These are phyloP conservation scores for Ectemnius lituratus DNA, from an alignment of 2,888 invertebrate species.

Conservation along the genomic window DNA sequence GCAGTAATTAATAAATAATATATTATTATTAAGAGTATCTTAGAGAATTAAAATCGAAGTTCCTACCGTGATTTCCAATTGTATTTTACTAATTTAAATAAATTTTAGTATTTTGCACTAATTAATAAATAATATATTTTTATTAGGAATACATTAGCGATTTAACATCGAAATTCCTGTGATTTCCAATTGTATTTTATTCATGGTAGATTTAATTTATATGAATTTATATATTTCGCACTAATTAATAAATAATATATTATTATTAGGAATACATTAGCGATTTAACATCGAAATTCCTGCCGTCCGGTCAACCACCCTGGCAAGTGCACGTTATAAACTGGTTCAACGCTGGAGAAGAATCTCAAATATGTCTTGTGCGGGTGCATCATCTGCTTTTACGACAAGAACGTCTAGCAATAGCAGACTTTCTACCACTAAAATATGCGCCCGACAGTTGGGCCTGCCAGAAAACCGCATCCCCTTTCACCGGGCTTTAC, in stretches of 20 bases:
- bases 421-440: constrained; percentile 87
- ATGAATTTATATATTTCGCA: not conserved
- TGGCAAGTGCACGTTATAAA: constrained; percentile 89
- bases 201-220: no score
- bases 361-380: constrained; percentile 82
- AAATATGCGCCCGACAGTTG: constrained; percentile 76
- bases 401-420: constrained; percentile 85
- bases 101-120: not conserved
- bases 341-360: constrained; percentile 73
- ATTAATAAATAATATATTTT: no score
- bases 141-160: no score
- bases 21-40: no score
- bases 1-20: no score
- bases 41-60: no score
- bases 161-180: no score
- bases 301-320: constrained; percentile 85
- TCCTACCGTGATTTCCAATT: no score
- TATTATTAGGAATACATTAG: constrained; percentile 85
- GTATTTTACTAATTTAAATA: no score
- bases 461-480: constrained; percentile 73
- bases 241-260: not conserved
- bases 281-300: constrained; percentile 87
- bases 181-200: no score
- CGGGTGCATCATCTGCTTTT: constrained; percentile 88
- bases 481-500: constrained; percentile 73